Evolutionary conservation across 2,888 invertebrate genomes (phyloP).

Genomic region (Ashinkailepas kermadecensis): DNA sequence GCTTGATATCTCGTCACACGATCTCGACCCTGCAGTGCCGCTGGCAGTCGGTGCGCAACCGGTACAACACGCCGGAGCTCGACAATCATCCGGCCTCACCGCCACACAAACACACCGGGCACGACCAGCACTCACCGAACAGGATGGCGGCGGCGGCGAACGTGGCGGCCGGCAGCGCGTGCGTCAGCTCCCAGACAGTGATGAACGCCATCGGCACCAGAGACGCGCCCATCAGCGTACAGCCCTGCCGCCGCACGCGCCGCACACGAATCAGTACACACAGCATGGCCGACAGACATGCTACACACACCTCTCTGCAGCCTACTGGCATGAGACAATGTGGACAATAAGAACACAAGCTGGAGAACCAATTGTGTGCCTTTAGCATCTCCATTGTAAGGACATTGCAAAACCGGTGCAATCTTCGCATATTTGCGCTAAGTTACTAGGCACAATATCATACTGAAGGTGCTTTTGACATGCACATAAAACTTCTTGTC

Average conservation of each 20-base stretch:
- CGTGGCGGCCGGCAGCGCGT: conserved; percentile 67
- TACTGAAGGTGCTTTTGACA: no score
- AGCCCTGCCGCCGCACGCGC: conserved; percentile 58
- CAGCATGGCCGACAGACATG: not conserved
- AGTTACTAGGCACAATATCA: no score
- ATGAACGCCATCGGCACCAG: conserved; percentile 79
- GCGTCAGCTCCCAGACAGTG: conserved; percentile 80
- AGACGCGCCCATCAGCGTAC: conserved; percentile 74
- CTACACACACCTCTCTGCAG: not conserved
- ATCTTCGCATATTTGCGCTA: no score
- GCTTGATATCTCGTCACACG: no score
- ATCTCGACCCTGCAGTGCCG: no score
- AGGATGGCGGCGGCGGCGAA: conserved; percentile 72
- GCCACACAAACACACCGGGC: not conserved
- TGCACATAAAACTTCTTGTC: no score
- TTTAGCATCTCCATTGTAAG: no score
- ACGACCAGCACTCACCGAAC: conserved; percentile 56
- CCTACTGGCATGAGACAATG: not conserved
- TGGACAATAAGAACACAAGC: not conserved
- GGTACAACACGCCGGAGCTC: no score
- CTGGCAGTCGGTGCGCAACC: no score
- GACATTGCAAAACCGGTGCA: no score
- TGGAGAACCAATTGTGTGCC: no score
- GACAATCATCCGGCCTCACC: conserved; percentile 23
- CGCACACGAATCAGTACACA: not conserved